Evolutionary conservation across 1,140 invertebrate genomes (phyloP), one percentile per base, ranked within the genome.

Genomic region (Acromyrmex echinatior): DNA sequence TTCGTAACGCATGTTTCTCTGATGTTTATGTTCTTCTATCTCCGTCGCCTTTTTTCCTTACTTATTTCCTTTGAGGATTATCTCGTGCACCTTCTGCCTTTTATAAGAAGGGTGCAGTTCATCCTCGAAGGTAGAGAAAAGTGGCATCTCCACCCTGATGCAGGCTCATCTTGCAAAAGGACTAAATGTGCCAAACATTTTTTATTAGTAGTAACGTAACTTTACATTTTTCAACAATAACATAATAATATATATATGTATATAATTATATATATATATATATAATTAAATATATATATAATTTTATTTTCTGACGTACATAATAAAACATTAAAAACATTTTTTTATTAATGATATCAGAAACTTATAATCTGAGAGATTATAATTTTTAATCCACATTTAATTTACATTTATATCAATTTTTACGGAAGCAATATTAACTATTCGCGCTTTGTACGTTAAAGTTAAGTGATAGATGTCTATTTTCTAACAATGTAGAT

Each of bases 61-160:
- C n/a, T 81, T 81, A 12, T 71, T 58, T 51, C 87, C 87, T 88
- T 88, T 88, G 86, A 73, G 51, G 79, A 39, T 45, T 53, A 35
- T 39, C 39, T 45, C 1, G 35, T 45, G 12, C 74, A n/a, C 31
- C 45, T 81, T 80, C 68, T 51, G n/a, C 3, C 5, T 31, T 9
- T 31, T 21, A 45, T 10, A 2, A 31, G 60, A 58, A 70, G 14
- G 14, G 3, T 39, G 82, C 70, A 73, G 65, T 89, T 86, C 49
- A 25, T 14, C n/a, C 60, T 14, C 39, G 63, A 88, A 87, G 88
- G 87, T 14, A 90, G 35, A 89, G 31, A 18, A 86, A 80, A 49
- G 39, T 79, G 51, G 76, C 81, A 77, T 14, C 25, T 85, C 81
- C 81, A 85, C 71, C 60, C 58, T 45, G 35, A 45, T 56, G n/a